These are phyloP conservation scores for Battus philenor DNA, from an alignment of 1,140 invertebrate species.

Conservation along the genomic window DNA sequence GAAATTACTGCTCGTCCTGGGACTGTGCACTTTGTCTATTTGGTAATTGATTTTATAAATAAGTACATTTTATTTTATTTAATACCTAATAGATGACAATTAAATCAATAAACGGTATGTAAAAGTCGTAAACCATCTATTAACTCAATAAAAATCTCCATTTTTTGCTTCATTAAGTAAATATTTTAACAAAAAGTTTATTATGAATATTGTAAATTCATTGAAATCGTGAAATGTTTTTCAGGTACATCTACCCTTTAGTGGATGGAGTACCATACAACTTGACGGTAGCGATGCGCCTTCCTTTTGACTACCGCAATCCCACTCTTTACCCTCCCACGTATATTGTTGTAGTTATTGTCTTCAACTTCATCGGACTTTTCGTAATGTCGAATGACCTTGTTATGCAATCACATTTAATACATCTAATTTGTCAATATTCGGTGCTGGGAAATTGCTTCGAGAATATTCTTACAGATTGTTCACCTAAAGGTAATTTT, in stretches of 20 bases:
- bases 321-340: constrained; percentile 31
- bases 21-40: constrained; percentile 33
- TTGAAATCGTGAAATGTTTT: constrained; percentile 3
- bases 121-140: no score
- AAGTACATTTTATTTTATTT: background rate
- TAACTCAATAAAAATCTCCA: background rate
- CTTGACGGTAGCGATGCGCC: constrained; percentile 32
- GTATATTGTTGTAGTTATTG: constrained; percentile 29
- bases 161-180: background rate
- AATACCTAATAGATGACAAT: no score
- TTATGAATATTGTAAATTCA: constrained; percentile 17
- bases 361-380: constrained; percentile 38
- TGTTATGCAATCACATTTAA: constrained; percentile 48
- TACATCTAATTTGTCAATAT: constrained; percentile 57
- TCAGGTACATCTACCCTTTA: constrained; percentile 53
- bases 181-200: no score
- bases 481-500: constrained; percentile 16
- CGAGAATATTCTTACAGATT: constrained; percentile 46
- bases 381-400: constrained; percentile 55
- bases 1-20: constrained; percentile 36
- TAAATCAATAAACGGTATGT: no score
- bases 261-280: constrained; percentile 58
- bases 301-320: constrained; percentile 39
- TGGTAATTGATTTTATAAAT: constrained; percentile 33
- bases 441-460: constrained; percentile 50